Conservation (phyloP, 2,113 vertebrate genomes). For the Ibidorhyncha struthersii region DNA sequence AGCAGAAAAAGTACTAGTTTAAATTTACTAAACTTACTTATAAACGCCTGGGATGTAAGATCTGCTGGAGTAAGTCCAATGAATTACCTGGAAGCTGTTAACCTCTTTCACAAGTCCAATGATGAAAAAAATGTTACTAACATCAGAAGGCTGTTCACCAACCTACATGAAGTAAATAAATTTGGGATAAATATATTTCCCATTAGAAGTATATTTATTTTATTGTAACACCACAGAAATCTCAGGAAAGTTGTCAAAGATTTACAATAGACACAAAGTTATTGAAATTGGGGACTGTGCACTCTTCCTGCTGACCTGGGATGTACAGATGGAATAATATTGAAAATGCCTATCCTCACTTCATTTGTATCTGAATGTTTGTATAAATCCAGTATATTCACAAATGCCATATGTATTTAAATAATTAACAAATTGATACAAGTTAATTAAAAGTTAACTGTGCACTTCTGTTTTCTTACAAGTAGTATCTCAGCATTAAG, state of each 20-base stretch:
- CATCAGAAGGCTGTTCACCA: background rate
- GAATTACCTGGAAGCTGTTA: slow-evolving; percentile 15
- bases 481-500: background rate
- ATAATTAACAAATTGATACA: background rate
- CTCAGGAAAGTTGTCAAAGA: background rate
- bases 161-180: background rate
- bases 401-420: background rate
- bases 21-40: background rate
- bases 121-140: background rate
- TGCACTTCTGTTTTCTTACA: background rate
- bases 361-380: background rate
- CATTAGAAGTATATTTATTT: background rate
- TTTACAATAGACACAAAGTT: background rate
- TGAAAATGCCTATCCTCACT: background rate
- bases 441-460: background rate
- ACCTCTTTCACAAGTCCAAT: background rate
- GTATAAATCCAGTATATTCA: background rate
- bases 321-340: background rate
- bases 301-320: background rate
- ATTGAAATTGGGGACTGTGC: background rate
- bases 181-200: background rate
- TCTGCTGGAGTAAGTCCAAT: background rate
- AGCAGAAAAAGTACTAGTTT: background rate
- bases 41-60: background rate
- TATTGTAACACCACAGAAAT: background rate